phyloP scores from a whole-genome alignment of 1,140 invertebrate genomes.

The Mya arenaria region DNA sequence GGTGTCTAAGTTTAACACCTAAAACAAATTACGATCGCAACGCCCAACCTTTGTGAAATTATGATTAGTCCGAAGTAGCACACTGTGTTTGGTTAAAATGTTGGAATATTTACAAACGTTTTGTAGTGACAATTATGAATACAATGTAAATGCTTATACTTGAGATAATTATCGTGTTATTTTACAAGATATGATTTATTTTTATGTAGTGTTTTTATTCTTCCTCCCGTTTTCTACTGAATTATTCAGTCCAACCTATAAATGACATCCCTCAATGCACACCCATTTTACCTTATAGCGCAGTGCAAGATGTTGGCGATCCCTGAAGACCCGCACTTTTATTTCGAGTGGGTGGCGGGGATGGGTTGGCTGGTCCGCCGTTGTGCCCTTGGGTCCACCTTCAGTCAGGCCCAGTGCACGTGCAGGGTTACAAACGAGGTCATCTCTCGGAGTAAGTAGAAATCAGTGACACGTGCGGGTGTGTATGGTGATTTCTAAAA shows the following conservation, averaged over 20 bases:
- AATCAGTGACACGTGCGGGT: no score
- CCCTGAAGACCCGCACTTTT: constrained; percentile 20
- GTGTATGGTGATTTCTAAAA: no score
- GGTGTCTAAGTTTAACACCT: no score
- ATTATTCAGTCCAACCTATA: background rate
- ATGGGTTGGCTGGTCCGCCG: constrained; percentile 40
- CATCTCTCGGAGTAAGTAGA: no score
- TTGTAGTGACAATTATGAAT: no score
- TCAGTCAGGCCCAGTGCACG: constrained; percentile 15
- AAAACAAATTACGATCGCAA: no score
- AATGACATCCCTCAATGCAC: background rate
- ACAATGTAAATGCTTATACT: no score
- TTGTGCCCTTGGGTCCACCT: constrained; percentile 27
- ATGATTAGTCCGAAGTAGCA: no score
- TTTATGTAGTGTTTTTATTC: background rate
- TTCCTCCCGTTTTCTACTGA: background rate
- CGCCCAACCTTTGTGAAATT: no score
- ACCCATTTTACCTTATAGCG: constrained; percentile 16
- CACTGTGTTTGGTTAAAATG: no score
- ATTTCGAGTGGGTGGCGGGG: constrained; percentile 44
- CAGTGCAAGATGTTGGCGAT: constrained; percentile 40
- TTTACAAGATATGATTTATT: background rate
- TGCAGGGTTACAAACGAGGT: constrained; percentile 1
- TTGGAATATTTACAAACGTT: no score
- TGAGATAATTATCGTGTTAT: background rate